Percentiles rank a stretch among this genome's conserved stretches.
Conservation (phyloP, 30 jellyfish, hydroid and myxozoan species). For the Cassiopea andromeda region DNA sequence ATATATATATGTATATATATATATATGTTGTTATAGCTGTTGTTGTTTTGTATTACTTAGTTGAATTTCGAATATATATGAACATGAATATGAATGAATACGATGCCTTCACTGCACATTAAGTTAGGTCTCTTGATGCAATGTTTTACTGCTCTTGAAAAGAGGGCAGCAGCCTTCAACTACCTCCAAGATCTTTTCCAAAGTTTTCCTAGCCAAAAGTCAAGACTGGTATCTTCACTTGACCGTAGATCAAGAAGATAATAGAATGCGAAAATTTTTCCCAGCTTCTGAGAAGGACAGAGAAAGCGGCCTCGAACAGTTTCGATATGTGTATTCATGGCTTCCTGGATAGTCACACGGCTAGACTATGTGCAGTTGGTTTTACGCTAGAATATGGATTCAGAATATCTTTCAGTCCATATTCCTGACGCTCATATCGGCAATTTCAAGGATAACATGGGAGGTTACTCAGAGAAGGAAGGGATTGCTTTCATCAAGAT, state of each 20-base stretch:
- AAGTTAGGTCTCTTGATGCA: background rate
- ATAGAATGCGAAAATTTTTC: background rate
- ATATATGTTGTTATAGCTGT: background rate
- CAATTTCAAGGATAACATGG: background rate
- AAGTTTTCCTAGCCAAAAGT: background rate
- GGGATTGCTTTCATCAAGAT: background rate
- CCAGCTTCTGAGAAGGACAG: background rate
- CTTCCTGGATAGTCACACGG: background rate
- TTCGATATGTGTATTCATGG: background rate
- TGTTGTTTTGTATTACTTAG: too few relatives aligned
- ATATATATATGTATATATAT: background rate
- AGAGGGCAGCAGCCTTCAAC: background rate
- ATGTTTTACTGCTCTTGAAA: background rate
- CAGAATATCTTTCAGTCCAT: background rate
- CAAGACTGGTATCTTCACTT: background rate
- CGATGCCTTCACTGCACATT: background rate
- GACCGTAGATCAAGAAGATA: background rate
- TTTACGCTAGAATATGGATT: background rate
- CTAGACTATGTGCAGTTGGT: background rate
- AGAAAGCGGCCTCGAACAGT: background rate
- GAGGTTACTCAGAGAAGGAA: background rate
- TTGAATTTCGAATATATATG: too few relatives aligned
- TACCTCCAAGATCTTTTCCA: background rate
- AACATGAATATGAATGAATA: background rate
- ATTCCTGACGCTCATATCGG: background rate